phyloP scores from a whole-genome alignment of 2,113 vertebrate species.

The Nothocercus julius region DNA sequence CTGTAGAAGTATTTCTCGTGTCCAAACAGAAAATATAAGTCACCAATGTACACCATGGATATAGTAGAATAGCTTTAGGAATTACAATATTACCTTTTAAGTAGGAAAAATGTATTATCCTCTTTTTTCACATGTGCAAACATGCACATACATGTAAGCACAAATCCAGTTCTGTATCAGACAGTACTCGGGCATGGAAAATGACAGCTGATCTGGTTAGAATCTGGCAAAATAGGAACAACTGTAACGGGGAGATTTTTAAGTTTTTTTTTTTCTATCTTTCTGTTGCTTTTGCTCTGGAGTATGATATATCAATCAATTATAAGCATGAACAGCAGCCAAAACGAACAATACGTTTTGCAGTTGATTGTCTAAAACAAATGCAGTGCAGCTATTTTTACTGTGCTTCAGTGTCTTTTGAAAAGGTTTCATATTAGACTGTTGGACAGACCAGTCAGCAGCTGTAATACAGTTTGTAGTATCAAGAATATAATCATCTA shows the following conservation, averaged over 20 bases:
- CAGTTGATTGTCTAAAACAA: neutral
- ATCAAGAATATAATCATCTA: neutral
- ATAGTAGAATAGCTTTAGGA: neutral
- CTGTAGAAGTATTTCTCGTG: neutral
- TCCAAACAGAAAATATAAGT: neutral
- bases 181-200: neutral
- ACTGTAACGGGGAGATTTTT: neutral
- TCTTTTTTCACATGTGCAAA: rapidly evolving
- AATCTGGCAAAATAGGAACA: neutral
- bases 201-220: neutral
- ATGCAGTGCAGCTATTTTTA: neutral
- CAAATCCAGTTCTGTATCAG: neutral
- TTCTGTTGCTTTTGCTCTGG: neutral
- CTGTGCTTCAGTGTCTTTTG: neutral
- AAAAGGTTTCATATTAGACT: neutral
- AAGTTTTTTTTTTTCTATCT: neutral
- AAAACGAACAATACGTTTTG: neutral
- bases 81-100: neutral
- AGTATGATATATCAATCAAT: neutral
- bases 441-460: neutral
- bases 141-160: neutral
- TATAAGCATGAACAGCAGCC: neutral
- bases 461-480: neutral
- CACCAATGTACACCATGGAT: neutral
- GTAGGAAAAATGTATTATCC: neutral